Conservation (phyloP, 64 coral and sea anemone genomes). For the Platygyra sinensis region DNA sequence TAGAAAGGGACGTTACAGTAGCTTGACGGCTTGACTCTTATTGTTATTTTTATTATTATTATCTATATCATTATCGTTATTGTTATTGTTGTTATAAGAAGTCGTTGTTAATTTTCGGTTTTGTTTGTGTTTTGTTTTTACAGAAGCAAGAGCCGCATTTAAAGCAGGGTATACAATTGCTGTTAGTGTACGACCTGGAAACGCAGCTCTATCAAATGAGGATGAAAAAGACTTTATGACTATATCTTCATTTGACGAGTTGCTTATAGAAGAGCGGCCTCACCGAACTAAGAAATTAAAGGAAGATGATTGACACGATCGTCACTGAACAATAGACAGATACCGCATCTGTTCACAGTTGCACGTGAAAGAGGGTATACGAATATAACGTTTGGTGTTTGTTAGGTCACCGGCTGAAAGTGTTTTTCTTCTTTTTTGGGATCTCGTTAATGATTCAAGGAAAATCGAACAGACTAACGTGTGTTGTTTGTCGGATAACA, state of each 20-base stretch:
- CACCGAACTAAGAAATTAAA: constrained; percentile 13
- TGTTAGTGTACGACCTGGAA: constrained; percentile 83
- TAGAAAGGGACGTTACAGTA: too few relatives aligned
- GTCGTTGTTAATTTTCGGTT: background rate
- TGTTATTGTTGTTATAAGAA: background rate
- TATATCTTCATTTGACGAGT: constrained; percentile 63
- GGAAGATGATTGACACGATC: background rate
- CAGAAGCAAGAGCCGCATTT: constrained; percentile 67
- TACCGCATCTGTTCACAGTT: too few relatives aligned
- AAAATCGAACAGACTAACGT: too few relatives aligned
- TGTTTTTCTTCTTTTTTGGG: too few relatives aligned
- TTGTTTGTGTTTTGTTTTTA: constrained; percentile 16
- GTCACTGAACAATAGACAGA: too few relatives aligned
- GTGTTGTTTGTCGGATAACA: too few relatives aligned
- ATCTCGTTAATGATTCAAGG: too few relatives aligned
- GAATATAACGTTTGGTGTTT: too few relatives aligned
- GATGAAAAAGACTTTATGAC: constrained; percentile 56
- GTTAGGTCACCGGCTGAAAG: too few relatives aligned
- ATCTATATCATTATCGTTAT: background rate
- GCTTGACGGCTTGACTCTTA: too few relatives aligned
- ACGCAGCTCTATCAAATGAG: constrained; percentile 48
- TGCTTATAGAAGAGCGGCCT: background rate
- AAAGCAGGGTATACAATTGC: constrained; percentile 66
- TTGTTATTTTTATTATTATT: too few relatives aligned
- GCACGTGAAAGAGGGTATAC: too few relatives aligned